phyloP scores from a whole-genome alignment of 2,113 vertebrate species.

The Hippocampus comes region DNA sequence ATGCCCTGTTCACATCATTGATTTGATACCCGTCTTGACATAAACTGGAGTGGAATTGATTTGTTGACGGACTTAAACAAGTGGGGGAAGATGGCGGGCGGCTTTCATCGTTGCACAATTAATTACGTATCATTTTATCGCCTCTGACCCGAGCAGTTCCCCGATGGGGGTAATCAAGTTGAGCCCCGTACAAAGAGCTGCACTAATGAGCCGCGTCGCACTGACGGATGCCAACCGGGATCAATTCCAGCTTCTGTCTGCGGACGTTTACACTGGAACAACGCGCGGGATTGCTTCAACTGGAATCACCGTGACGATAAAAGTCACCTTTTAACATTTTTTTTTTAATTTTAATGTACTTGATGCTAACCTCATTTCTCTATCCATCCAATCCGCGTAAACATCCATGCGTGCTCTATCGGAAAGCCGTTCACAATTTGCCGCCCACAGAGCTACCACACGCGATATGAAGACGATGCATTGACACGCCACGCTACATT shows the following conservation, averaged over 20 bases:
- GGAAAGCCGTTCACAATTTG: too few relatives aligned
- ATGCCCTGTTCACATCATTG: not conserved
- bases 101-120: constrained; percentile 42
- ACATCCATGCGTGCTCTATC: too few relatives aligned
- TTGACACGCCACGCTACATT: too few relatives aligned
- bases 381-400: too few relatives aligned
- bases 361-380: not conserved
- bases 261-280: constrained; percentile 26
- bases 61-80: not conserved
- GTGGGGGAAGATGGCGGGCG: constrained; percentile 19
- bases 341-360: too few relatives aligned
- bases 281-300: too few relatives aligned
- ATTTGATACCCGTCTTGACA: not conserved
- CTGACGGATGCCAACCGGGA: constrained; percentile 27
- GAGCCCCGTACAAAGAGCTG: constrained; percentile 33
- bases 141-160: constrained; percentile 39
- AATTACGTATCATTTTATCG: constrained; percentile 44
- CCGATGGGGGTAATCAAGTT: constrained; percentile 45
- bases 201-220: constrained; percentile 49
- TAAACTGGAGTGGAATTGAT: constrained; percentile 33
- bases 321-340: too few relatives aligned
- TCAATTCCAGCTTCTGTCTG: constrained; percentile 15
- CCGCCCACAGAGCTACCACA: too few relatives aligned
- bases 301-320: too few relatives aligned
- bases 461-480: too few relatives aligned